Conservation (phyloP, 2,113 vertebrate genomes). For the Percopsis transmontana region DNA sequence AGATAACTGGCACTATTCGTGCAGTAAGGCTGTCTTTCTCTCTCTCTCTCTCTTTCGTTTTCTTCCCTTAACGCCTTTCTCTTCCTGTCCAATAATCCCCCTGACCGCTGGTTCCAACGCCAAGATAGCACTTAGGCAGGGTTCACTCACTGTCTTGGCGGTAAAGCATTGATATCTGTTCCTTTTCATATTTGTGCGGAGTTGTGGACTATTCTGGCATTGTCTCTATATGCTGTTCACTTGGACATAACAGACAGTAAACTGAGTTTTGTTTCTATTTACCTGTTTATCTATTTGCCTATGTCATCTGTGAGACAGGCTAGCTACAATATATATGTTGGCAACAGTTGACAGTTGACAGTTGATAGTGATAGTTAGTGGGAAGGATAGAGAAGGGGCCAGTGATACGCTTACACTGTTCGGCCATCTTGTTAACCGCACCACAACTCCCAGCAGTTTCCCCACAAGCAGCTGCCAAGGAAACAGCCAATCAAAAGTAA, state of each 20-base stretch:
- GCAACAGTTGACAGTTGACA: neutral
- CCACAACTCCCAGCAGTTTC: constrained; percentile 10
- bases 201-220: constrained; percentile 16
- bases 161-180: constrained; percentile 63
- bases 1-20: constrained; percentile 28
- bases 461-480: constrained; percentile 4
- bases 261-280: constrained; percentile 14
- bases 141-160: constrained; percentile 67
- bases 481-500: constrained; percentile 8
- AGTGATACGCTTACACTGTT: constrained; percentile 4
- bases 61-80: constrained; percentile 8
- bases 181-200: constrained; percentile 66
- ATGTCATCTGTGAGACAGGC: no score
- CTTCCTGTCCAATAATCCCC: constrained; percentile 60
- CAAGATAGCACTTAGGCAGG: constrained; percentile 73
- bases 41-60: constrained; percentile 7
- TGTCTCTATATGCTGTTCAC: neutral
- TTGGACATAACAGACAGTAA: neutral
- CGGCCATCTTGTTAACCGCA: constrained; percentile 12
- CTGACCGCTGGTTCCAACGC: constrained; percentile 68
- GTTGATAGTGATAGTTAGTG: constrained; percentile 12
- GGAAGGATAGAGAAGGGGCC: constrained; percentile 5
- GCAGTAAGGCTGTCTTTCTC: neutral
- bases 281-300: no score
- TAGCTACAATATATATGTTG: neutral